Conservation (phyloP, 2,888 invertebrate genomes). For the Drymonia ruficornis region DNA sequence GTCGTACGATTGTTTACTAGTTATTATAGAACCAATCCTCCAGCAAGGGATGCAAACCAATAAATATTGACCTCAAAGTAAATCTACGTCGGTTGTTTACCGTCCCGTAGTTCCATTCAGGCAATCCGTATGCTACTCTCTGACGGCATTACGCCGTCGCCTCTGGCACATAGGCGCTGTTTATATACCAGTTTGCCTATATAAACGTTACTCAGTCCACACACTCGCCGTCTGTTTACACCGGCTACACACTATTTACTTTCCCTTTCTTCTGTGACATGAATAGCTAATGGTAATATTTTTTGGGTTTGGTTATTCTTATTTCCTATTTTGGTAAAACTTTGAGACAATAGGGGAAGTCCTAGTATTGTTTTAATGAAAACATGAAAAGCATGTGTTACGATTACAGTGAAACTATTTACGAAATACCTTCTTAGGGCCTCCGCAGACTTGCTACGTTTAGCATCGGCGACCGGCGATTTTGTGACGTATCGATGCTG, state of each 20-base stretch:
- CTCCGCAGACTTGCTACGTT: too few relatives aligned
- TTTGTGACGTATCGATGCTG: too few relatives aligned
- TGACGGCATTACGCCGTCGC: background rate
- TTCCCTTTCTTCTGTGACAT: constrained; percentile 7
- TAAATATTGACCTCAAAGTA: background rate
- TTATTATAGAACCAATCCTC: too few relatives aligned
- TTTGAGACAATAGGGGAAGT: too few relatives aligned
- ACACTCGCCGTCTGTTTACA: background rate
- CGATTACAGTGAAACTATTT: too few relatives aligned
- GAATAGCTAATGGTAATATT: constrained; percentile 10
- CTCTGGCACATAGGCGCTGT: background rate
- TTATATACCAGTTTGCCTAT: constrained; percentile 3
- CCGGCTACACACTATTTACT: constrained; percentile 6
- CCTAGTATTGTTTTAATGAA: too few relatives aligned
- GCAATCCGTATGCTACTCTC: background rate
- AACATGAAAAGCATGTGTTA: too few relatives aligned
- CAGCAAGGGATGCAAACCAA: too few relatives aligned
- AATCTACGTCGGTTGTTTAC: background rate
- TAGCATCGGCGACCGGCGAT: too few relatives aligned
- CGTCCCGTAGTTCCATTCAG: background rate
- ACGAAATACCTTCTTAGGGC: too few relatives aligned
- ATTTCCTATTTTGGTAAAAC: too few relatives aligned
- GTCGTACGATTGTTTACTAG: too few relatives aligned
- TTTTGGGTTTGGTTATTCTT: background rate
- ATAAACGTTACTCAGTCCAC: constrained; percentile 1